Base-by-base conservation (phyloP, 2,797 vertebrate species). In the Schizopygopsis pylzovi region DNA sequence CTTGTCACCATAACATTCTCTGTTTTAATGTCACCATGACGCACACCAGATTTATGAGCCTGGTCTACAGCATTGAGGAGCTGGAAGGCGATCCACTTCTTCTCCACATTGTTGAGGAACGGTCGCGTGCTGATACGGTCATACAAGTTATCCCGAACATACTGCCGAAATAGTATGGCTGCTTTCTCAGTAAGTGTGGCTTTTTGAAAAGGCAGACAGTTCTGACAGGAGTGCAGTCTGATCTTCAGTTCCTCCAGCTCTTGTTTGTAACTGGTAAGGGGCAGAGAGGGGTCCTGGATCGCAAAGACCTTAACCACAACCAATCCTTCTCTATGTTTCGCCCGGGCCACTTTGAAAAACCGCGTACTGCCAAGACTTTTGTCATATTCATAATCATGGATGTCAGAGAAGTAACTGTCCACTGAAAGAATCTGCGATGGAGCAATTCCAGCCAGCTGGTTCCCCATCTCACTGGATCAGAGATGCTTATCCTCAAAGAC, bases 1-100 rank as follows among this genome's bases (percentile, higher is more conserved):
- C 98, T 99, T 83, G 97, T 98, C 88, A 99, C 98, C 98, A 99
- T 99, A 77, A 99, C 94, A 43, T 99, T 99, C 91, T 99, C 98
- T 0, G 98, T 99, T 93, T 99, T 99, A 83, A 99, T 99, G 91
- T 99, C 98, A 0, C 98, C 98, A 0, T 99, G 98, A 20, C 98
- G 96, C 8, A 99, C 98, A 1, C 98, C 98, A 0, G 97, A 97
- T 70, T 95, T 97, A 94, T 99, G 98, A 0, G 98, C 97, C 91
- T 99, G 98, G 89, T 99, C 98, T 70, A 99, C 97, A 0, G 98
- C 98, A 0, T 95, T 98, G 39, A 99, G 95, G 88, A 99, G 95
- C 94, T 99, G 98, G 93, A 99, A 99, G 41, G 98, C 98, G 0
- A 99, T 95, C 98, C 98, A 99, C 52, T 97, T 96, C 88, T 99